Evolutionary conservation across 2,113 vertebrate genomes (phyloP).

Genomic region (Daubentonia madagascariensis): DNA sequence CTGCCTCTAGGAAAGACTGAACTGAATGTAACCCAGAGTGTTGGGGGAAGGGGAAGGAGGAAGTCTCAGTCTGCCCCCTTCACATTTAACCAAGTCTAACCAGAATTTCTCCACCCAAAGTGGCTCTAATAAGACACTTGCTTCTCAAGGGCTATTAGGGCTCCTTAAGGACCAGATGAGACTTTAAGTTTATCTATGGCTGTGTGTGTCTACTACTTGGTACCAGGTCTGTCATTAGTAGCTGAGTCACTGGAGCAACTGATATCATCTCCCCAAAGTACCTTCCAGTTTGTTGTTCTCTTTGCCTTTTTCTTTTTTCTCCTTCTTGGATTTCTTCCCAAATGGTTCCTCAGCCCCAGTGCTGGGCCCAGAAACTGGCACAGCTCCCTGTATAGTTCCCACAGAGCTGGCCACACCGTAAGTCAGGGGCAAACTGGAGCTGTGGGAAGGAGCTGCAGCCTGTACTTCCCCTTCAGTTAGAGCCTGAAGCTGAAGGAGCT

Average conservation of each 20-base stretch:
- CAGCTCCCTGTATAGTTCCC: conserved; percentile 65
- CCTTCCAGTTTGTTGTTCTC: conserved; percentile 91
- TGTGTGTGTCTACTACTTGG: not conserved
- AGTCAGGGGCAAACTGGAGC: conserved; percentile 71
- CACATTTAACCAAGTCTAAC: not conserved
- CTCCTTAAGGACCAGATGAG: not conserved
- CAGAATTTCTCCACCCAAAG: not conserved
- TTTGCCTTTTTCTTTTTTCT: conserved; percentile 88
- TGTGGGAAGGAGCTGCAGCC: conserved; percentile 73
- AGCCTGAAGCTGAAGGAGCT: conserved; percentile 90
- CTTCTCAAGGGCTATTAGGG: not conserved
- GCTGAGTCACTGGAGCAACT: not conserved
- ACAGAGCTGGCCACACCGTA: conserved; percentile 68
- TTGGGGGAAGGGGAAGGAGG: too few relatives aligned
- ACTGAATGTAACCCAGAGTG: not conserved
- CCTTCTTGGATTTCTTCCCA: conserved; percentile 88
- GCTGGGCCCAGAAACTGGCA: conserved; percentile 67
- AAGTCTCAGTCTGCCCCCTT: not conserved
- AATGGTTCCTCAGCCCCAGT: conserved; percentile 70
- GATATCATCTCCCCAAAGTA: conserved; percentile 52
- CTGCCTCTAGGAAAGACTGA: conserved; percentile 28
- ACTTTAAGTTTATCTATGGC: not conserved
- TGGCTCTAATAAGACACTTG: not conserved
- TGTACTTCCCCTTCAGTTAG: conserved; percentile 86
- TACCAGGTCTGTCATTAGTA: not conserved